These are phyloP conservation scores for Bettongia penicillata DNA, from an alignment of 2,113 vertebrate genomes.

Conservation along the genomic window DNA sequence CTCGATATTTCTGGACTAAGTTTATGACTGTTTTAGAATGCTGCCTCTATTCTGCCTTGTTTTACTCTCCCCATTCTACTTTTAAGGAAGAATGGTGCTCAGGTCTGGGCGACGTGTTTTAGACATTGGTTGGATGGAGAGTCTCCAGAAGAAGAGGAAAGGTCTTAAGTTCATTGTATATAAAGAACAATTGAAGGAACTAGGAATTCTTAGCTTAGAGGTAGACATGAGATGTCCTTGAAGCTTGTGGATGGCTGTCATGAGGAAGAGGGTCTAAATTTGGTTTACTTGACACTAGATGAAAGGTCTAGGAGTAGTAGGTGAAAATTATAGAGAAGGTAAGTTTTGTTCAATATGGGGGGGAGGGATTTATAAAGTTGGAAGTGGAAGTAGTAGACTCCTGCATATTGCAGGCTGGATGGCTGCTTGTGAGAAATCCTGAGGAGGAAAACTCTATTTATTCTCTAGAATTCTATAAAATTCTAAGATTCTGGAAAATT, in stretches of 20 bases:
- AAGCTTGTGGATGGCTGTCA: not conserved
- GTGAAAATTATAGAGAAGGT: not conserved
- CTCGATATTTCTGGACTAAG: constrained; percentile 25
- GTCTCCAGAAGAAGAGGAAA: not conserved
- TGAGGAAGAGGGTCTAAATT: not conserved
- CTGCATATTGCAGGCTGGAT: not conserved
- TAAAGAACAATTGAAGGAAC: not conserved
- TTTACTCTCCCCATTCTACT: not conserved
- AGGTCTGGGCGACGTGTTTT: not conserved
- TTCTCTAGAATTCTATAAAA: not conserved
- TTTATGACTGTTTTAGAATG: not conserved
- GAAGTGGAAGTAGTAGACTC: not conserved
- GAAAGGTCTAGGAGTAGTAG: not conserved
- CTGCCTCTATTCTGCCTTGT: not conserved
- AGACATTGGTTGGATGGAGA: not conserved
- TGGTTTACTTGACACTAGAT: not conserved
- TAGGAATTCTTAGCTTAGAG: not conserved
- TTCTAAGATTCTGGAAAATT: not conserved
- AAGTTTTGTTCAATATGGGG: not conserved
- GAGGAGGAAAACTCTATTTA: not conserved
- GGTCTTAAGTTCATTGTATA: not conserved
- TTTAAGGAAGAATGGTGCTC: not conserved
- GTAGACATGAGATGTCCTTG: not conserved
- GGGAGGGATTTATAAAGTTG: not conserved
- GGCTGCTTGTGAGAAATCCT: not conserved